A percentile compares a stretch with the other conserved stretches of the same genome.
phyloP scores from a whole-genome alignment of 2,888 invertebrate species.

The Aleiodes leptofemur region DNA sequence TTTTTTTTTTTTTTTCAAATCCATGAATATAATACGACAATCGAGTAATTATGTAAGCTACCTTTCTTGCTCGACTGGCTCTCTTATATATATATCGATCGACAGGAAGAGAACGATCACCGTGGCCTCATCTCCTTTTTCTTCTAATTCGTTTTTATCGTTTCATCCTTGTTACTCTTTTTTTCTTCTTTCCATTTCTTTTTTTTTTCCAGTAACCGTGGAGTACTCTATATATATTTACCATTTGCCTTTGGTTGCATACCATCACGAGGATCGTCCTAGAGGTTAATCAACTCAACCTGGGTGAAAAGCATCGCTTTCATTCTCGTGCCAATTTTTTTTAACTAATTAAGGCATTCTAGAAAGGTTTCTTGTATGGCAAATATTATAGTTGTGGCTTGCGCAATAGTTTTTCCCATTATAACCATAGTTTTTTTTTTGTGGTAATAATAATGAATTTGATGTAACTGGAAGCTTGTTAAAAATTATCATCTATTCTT shows the following conservation, averaged over 20 bases:
- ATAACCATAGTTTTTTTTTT: not conserved
- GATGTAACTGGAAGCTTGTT: too few species aligned
- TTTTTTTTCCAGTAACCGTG: not conserved
- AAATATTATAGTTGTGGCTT: constrained; percentile 3
- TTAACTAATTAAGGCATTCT: constrained; percentile 51
- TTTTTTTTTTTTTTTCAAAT: not conserved
- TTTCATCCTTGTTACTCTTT: constrained; percentile 27
- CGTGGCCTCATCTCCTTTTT: constrained; percentile 26
- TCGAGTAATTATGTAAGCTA: constrained; percentile 44
- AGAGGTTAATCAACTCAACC: constrained; percentile 41
- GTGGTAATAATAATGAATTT: not conserved
- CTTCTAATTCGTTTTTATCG: constrained; percentile 12
- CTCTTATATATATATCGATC: constrained; percentile 47
- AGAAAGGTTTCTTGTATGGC: constrained; percentile 49
- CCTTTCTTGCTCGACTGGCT: constrained; percentile 33
- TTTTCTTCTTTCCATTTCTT: not conserved
- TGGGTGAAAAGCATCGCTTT: constrained; percentile 47
- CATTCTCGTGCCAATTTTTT: constrained; percentile 50
- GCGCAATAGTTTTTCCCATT: constrained; percentile 36
- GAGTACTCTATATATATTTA: constrained; percentile 21
- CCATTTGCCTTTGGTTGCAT: constrained; percentile 29
- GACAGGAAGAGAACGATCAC: constrained; percentile 52
- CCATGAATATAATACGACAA: constrained; percentile 25
- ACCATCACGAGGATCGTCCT: constrained; percentile 33
- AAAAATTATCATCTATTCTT: too few species aligned